These are phyloP conservation scores for Porites lutea DNA, from an alignment of 64 coral and sea anemone genomes.

Conservation along the genomic window DNA sequence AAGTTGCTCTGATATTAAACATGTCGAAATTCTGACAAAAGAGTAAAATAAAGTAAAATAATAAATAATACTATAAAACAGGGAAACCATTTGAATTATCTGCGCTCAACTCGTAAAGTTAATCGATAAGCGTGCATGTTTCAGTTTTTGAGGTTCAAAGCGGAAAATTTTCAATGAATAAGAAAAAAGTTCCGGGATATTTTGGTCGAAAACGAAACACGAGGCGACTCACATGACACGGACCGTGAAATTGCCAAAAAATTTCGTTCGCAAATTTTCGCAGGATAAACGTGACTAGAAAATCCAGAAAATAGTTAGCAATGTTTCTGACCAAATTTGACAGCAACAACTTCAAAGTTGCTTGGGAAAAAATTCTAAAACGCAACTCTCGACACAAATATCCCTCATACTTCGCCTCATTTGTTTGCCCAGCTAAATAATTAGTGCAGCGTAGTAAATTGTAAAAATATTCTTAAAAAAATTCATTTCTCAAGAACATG, in stretches of 20 bases:
- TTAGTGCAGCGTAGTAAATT: slow-evolving; percentile 49
- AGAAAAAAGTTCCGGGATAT: slow-evolving; percentile 54
- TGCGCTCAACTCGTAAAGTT: not conserved
- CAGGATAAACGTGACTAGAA: not conserved
- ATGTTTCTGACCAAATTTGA: not conserved
- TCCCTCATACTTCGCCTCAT: slow-evolving; percentile 29
- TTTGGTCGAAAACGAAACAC: slow-evolving; percentile 65
- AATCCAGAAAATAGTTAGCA: not conserved
- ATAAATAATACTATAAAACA: not conserved
- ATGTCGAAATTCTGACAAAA: slow-evolving; percentile 19
- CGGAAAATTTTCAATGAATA: slow-evolving; percentile 28
- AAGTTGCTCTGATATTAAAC: slow-evolving; percentile 30
- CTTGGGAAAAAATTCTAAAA: slow-evolving; percentile 6
- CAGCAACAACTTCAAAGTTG: not conserved
- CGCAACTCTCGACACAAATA: slow-evolving; percentile 22
- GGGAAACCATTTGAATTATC: not conserved
- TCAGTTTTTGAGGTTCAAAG: slow-evolving; percentile 11
- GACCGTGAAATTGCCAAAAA: slow-evolving; percentile 61
- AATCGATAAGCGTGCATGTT: not conserved
- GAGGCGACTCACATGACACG: slow-evolving; percentile 75
- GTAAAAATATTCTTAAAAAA: slow-evolving; percentile 73
- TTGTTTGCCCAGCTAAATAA: slow-evolving; percentile 86
- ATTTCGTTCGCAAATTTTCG: slow-evolving; percentile 30
- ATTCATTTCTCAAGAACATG: slow-evolving; percentile 21
- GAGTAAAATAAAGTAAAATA: slow-evolving; percentile 44